Evolutionary conservation across 2,113 vertebrate species (phyloP).

Genomic region (Lucifuga dentata): DNA sequence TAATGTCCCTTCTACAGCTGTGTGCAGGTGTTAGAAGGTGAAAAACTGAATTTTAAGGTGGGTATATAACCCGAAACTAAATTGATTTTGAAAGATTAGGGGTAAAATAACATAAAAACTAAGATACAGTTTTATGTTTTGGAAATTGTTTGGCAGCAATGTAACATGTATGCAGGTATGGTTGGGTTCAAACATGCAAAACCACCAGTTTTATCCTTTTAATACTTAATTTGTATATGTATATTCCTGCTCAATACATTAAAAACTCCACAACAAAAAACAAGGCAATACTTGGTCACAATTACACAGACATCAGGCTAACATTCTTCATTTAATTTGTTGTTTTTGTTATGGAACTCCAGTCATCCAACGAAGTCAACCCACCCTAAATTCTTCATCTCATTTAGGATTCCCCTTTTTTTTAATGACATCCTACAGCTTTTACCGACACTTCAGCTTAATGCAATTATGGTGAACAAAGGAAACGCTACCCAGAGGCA

Average conservation of each 20-base stretch:
- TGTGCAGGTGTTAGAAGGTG: too few relatives aligned
- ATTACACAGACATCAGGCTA: slow-evolving; percentile 49
- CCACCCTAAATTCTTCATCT: slow-evolving; percentile 46
- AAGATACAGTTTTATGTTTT: too few relatives aligned
- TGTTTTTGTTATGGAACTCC: slow-evolving; percentile 58
- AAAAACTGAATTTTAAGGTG: too few relatives aligned
- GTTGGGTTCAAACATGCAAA: too few relatives aligned
- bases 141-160: too few relatives aligned
- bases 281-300: slow-evolving; percentile 40
- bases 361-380: slow-evolving; percentile 33
- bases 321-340: slow-evolving; percentile 55
- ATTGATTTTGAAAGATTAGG: too few relatives aligned
- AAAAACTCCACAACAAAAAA: slow-evolving; percentile 9
- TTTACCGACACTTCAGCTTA: background rate
- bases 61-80: too few relatives aligned
- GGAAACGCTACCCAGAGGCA: slow-evolving; percentile 17
- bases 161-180: too few relatives aligned
- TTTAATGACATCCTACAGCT: slow-evolving; percentile 3
- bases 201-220: too few relatives aligned
- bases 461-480: slow-evolving; percentile 29
- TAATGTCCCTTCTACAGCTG: too few relatives aligned
- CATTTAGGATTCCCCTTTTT: slow-evolving; percentile 27
- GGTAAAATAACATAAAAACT: too few relatives aligned
- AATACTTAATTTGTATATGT: background rate
- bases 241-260: slow-evolving; percentile 7